phyloP scores from a whole-genome alignment of 2,113 vertebrate genomes.

The Phainopepla nitens region DNA sequence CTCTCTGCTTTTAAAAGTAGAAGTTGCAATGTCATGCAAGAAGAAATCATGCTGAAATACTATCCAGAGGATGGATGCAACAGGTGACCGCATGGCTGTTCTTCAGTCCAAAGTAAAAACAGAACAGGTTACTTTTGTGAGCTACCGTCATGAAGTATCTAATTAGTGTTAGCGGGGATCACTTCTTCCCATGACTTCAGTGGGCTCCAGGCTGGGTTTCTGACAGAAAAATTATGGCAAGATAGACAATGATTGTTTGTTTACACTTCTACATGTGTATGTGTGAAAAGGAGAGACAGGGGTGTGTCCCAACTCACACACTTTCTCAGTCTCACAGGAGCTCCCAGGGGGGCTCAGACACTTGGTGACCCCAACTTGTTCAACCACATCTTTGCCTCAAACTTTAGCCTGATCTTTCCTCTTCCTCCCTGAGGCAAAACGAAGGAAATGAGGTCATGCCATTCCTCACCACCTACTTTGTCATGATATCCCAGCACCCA shows the following conservation, averaged over 20 bases:
- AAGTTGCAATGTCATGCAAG: neutral
- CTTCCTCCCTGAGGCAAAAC: neutral
- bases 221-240: neutral
- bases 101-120: neutral
- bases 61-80: neutral
- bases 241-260: neutral
- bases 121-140: neutral
- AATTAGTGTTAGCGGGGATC: neutral
- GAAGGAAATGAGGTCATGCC: accelerated
- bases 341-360: neutral
- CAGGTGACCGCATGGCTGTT: neutral
- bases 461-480: neutral
- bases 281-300: neutral
- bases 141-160: neutral
- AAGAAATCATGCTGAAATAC: neutral
- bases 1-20: neutral
- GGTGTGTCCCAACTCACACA: neutral
- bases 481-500: neutral
- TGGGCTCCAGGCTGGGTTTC: neutral
- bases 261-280: accelerated
- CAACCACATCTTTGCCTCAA: neutral
- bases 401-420: neutral
- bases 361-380: neutral
- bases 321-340: neutral
- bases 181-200: neutral